These are phyloP conservation scores for Serripes groenlandicus DNA, from an alignment of 2,888 invertebrate species.

Conservation along the genomic window DNA sequence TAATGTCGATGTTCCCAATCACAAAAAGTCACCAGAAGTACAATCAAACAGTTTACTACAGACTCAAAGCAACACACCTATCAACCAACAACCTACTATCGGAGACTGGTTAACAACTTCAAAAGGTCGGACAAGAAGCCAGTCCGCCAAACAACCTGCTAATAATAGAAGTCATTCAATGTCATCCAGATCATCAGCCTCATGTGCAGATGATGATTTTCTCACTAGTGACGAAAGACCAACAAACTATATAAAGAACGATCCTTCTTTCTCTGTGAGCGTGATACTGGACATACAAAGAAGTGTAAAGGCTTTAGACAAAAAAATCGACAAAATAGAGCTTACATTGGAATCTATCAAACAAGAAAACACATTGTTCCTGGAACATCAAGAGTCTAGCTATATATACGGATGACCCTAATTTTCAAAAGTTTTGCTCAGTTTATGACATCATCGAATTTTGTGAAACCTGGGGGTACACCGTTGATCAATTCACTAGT, in stretches of 20 bases:
- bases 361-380: neutral
- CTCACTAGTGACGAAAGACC: neutral
- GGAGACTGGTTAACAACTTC: no score
- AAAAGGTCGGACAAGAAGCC: no score
- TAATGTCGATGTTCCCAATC: no score
- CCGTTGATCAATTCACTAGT: no score
- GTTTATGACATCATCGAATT: neutral
- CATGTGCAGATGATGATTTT: neutral
- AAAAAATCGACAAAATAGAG: neutral
- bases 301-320: neutral
- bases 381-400: neutral
- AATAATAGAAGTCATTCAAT: no score
- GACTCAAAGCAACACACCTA: no score
- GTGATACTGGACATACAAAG: neutral
- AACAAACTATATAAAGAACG: neutral
- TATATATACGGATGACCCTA: neutral
- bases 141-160: no score
- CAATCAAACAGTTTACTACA: no score
- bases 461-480: neutral
- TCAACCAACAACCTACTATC: no score
- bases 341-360: neutral
- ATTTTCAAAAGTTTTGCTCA: neutral
- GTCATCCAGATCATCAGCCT: neutral
- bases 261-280: no score
- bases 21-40: no score